Base-by-base conservation (phyloP, 2,888 invertebrate species). In the Notocelia uddmanniana region DNA sequence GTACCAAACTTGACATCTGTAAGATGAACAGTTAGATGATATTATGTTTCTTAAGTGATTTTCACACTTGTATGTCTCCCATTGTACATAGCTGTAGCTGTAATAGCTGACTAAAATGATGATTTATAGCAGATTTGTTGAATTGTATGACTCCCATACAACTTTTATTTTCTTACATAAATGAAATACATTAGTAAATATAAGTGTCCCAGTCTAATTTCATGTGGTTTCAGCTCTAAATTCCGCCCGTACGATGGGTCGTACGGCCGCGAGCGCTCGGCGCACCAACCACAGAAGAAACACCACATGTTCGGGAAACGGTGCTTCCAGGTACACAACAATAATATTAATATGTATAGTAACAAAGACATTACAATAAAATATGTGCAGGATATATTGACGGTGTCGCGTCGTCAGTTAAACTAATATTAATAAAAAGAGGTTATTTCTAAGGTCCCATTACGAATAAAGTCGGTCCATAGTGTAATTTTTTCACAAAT, bases 301-400 rank as follows among this genome's bases (percentile, higher is more conserved):
- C 98, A 98, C 85, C 98, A 98, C 81, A 96, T 98, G 96, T 98
- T 97, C 84, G 98, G 98, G 9, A 98, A 98, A 87, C 91, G 98
- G 78, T 97, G 96, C 89, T 96, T 97, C 81, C 97, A 97, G 89
- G 97, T 71, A 64, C 31, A 31, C 8, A n/a, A n/a, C n/a, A n/a
- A n/a, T n/a, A n/a, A n/a, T n/a, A n/a, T n/a, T n/a, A n/a, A n/a
- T n/a, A n/a, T n/a, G n/a, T n/a, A n/a, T n/a, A n/a, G n/a, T n/a
- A n/a, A n/a, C n/a, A n/a, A n/a, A n/a, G n/a, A n/a, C n/a, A n/a
- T n/a, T n/a, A n/a, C n/a, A n/a, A n/a, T n/a, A n/a, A n/a, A n/a
- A n/a, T n/a, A n/a, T n/a, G n/a, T n/a, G n/a, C n/a, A n/a, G n/a
- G n/a, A n/a, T n/a, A n/a, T n/a, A n/a, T n/a, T n/a, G n/a, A n/a